Percentiles rank a stretch among this genome's conserved stretches.
phyloP scores from a whole-genome alignment of 2,113 vertebrate species.

The Thalassoma bifasciatum region DNA sequence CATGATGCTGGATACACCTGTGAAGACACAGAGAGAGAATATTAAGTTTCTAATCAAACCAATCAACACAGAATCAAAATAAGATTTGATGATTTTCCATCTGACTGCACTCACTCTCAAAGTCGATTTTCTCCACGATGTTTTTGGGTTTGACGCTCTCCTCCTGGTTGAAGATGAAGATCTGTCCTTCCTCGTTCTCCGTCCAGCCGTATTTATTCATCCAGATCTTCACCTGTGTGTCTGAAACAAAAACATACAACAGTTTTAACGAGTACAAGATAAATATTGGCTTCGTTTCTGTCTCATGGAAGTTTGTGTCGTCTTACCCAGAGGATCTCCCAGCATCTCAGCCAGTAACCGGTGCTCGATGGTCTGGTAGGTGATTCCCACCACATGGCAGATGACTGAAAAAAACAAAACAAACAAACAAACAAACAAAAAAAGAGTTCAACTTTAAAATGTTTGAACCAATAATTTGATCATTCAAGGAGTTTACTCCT shows the following conservation, averaged over 20 bases:
- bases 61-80: too few relatives aligned
- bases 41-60: too few relatives aligned
- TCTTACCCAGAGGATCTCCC: constrained; percentile 90
- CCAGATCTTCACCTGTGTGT: constrained; percentile 91
- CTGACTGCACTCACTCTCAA: constrained; percentile 88
- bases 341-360: constrained; percentile 92
- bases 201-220: constrained; percentile 95
- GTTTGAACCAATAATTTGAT: too few relatives aligned
- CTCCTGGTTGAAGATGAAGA: constrained; percentile 94
- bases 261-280: too few relatives aligned
- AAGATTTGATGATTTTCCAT: too few relatives aligned
- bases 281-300: not conserved
- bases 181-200: constrained; percentile 87
- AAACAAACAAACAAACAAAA: too few relatives aligned
- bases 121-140: constrained; percentile 96
- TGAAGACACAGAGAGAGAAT: not conserved
- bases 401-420: constrained; percentile 89
- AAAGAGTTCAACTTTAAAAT: not conserved
- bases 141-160: constrained; percentile 96
- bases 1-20: constrained; percentile 91
- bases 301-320: not conserved
- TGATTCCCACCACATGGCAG: constrained; percentile 95
- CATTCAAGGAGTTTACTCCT: too few relatives aligned
- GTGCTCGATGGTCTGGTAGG: constrained; percentile 93
- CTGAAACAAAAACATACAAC: constrained; percentile 70